Evolutionary conservation across 2,113 vertebrate genomes (phyloP).

Genomic region (Syngnathus scovelli): DNA sequence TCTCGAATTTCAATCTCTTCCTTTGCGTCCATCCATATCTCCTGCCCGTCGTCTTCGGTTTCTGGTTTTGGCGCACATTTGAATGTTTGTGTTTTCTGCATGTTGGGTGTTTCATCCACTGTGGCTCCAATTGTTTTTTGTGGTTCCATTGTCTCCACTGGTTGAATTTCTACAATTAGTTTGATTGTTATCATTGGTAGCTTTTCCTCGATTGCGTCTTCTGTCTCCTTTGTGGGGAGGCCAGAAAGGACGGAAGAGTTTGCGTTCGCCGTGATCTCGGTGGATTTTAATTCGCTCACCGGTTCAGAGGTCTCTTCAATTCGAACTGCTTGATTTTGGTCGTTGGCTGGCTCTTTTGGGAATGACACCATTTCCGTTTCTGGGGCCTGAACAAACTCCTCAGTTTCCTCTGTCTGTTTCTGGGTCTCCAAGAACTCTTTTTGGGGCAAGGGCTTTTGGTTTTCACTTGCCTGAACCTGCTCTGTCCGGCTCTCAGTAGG

Average conservation of each 20-base stretch:
- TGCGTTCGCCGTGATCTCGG: neutral
- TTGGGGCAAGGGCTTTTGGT: slow-evolving; percentile 1
- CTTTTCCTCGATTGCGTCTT: slow-evolving; percentile 22
- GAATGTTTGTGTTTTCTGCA: neutral
- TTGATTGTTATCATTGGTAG: slow-evolving; percentile 17
- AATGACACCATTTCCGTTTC: too few relatives aligned
- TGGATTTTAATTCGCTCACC: neutral
- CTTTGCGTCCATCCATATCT: slow-evolving; percentile 66
- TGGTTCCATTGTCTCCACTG: neutral
- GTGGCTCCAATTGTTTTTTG: slow-evolving; percentile 7
- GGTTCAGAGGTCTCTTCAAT: neutral
- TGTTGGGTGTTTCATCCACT: neutral
- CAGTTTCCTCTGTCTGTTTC: neutral
- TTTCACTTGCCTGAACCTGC: slow-evolving; percentile 15
- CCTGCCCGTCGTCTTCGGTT: slow-evolving; percentile 52
- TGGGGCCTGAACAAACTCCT: too few relatives aligned
- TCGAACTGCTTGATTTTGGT: neutral
- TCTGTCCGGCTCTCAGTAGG: neutral
- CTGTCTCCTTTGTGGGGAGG: slow-evolving; percentile 15
- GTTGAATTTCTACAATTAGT: slow-evolving; percentile 17
- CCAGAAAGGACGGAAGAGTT: slow-evolving; percentile 1
- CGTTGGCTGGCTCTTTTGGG: neutral
- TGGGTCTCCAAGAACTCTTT: neutral
- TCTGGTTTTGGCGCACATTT: neutral
- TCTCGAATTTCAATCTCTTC: slow-evolving; percentile 38